A percentile compares a stretch with the other conserved stretches of the same genome.
Conservation (phyloP, 2,113 vertebrate species). For the Oreochromis tanganicae region DNA sequence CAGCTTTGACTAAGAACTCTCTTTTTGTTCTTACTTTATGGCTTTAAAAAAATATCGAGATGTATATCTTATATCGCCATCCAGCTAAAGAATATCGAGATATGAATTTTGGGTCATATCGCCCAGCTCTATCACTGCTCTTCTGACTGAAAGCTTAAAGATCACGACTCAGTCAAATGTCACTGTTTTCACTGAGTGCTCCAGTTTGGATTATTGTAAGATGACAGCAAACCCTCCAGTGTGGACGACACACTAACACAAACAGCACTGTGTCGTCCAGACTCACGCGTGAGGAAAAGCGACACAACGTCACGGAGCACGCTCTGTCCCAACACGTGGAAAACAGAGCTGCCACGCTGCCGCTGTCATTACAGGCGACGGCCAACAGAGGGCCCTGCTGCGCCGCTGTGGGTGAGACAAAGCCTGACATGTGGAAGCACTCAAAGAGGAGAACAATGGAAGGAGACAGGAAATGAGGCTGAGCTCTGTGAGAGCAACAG, state of each 20-base stretch:
- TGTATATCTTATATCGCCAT: background rate
- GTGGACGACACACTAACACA: background rate
- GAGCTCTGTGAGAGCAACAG: slow-evolving; percentile 7
- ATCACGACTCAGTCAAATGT: background rate
- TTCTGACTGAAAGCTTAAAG: background rate
- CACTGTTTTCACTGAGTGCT: background rate
- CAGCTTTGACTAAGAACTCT: background rate
- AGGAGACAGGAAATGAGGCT: slow-evolving; percentile 37
- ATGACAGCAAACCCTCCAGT: background rate
- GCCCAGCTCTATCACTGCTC: background rate
- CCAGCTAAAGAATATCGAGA: background rate
- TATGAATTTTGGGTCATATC: background rate
- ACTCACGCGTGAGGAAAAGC: background rate
- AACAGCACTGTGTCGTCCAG: background rate
- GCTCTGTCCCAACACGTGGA: background rate
- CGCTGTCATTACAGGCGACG: background rate
- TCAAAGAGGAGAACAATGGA: slow-evolving; percentile 52
- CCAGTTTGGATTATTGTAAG: background rate
- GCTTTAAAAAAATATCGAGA: background rate
- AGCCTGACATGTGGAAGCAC: slow-evolving; percentile 53
- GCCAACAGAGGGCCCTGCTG: slow-evolving; percentile 51
- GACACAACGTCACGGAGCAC: background rate
- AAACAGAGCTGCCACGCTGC: background rate
- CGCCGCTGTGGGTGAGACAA: background rate
- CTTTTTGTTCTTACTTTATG: background rate